Conservation (phyloP, 1,140 invertebrate species). For the Tetraneura akinire region DNA sequence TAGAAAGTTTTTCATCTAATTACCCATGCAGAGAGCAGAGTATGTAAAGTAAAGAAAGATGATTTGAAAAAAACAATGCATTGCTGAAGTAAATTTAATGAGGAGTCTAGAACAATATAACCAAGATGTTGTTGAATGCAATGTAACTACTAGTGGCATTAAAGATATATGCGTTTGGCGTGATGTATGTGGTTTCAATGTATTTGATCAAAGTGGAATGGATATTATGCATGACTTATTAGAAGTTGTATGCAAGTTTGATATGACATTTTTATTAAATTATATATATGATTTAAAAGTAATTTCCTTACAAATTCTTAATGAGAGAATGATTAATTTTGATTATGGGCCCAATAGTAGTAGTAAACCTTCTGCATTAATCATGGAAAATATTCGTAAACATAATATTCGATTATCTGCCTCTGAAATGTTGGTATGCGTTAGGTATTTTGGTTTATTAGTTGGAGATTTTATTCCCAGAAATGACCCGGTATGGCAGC, state of each 20-base stretch:
- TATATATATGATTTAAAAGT: neutral
- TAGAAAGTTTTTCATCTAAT: conserved; percentile 5
- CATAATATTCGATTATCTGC: neutral
- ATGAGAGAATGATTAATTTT: neutral
- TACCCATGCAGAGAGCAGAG: neutral
- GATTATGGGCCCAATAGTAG: neutral
- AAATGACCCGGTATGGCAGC: neutral
- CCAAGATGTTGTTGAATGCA: neutral
- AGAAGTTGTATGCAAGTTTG: neutral
- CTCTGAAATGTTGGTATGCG: neutral
- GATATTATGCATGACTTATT: conserved; percentile 11
- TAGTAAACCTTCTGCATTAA: neutral
- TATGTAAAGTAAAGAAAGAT: neutral
- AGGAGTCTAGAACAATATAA: neutral
- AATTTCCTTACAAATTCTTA: conserved; percentile 1
- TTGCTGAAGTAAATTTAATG: neutral
- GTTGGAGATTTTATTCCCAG: neutral
- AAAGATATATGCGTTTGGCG: conserved; percentile 9
- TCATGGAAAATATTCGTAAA: neutral
- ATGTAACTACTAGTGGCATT: neutral
- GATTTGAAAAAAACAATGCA: neutral
- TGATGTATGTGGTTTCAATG: neutral
- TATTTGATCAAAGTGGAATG: neutral
- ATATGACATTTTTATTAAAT: neutral
- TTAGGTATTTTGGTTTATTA: neutral